These are phyloP conservation scores for Nasonia oneida DNA, from an alignment of 2,888 invertebrate genomes.

Conservation along the genomic window DNA sequence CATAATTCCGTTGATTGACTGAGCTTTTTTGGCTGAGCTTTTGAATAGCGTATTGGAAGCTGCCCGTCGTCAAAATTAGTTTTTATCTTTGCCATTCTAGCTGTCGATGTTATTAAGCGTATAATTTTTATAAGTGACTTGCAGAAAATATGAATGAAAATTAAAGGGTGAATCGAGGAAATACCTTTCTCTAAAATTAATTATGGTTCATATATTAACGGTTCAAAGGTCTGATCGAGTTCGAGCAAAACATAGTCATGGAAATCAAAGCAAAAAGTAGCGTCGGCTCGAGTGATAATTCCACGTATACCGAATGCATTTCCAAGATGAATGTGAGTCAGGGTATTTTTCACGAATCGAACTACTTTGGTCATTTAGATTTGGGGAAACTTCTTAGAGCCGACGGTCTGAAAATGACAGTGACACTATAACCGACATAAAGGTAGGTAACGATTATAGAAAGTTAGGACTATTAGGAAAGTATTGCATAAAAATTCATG, in stretches of 20 bases:
- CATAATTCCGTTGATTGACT: background rate
- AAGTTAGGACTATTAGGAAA: no score
- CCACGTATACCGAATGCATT: background rate
- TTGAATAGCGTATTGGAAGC: background rate
- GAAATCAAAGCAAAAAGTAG: no score
- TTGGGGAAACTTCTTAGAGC: no score
- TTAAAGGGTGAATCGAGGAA: background rate
- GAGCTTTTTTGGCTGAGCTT: background rate
- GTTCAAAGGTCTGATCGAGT: background rate
- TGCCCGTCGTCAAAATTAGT: background rate
- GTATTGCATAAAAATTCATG: no score
- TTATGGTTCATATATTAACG: no score
- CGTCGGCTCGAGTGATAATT: background rate
- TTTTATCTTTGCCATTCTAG: background rate
- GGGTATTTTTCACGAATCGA: background rate
- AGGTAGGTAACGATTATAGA: no score
- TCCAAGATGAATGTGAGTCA: background rate
- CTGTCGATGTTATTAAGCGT: background rate
- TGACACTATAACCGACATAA: no score
- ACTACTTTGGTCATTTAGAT: no score
- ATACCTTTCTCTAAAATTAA: no score
- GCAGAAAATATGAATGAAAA: background rate
- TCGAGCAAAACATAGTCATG: background rate
- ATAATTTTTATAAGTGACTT: background rate
- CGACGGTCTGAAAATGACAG: no score